Percentiles rank a stretch among this genome's conserved stretches.
These are phyloP conservation scores for Gavia stellata DNA, from an alignment of 2,113 vertebrate genomes.

Conservation along the genomic window DNA sequence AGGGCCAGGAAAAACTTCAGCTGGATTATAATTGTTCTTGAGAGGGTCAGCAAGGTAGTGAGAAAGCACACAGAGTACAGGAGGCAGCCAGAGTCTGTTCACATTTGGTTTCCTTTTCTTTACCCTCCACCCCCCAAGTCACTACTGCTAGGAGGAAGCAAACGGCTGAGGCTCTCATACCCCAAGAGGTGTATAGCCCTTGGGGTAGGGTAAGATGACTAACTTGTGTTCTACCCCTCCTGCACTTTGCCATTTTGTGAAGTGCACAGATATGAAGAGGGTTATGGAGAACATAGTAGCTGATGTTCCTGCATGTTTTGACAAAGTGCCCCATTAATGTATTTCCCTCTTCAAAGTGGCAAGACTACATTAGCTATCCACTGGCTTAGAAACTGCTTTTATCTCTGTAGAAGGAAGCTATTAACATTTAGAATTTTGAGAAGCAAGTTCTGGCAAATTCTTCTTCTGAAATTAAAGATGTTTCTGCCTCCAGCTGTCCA, in stretches of 20 bases:
- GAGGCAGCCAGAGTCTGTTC: slow-evolving; percentile 1
- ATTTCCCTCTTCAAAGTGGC: not conserved
- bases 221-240: not conserved
- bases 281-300: not conserved
- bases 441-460: not conserved
- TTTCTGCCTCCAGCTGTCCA: slow-evolving; percentile 15
- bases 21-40: slow-evolving; percentile 34
- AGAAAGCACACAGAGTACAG: not conserved
- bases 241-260: not conserved
- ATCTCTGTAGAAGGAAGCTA: not conserved
- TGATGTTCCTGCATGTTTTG: not conserved
- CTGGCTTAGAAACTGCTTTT: not conserved
- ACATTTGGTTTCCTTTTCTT: not conserved
- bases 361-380: not conserved
- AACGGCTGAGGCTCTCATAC: not conserved
- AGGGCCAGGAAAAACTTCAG: slow-evolving; percentile 49
- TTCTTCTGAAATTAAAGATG: not conserved
- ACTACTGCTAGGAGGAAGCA: not conserved
- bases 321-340: not conserved
- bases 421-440: not conserved
- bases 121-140: not conserved
- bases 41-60: slow-evolving; percentile 1
- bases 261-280: not conserved
- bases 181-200: not conserved
- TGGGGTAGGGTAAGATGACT: rapidly evolving